Conservation (phyloP, 2,888 invertebrate genomes). For the Ormyrus rosae region DNA sequence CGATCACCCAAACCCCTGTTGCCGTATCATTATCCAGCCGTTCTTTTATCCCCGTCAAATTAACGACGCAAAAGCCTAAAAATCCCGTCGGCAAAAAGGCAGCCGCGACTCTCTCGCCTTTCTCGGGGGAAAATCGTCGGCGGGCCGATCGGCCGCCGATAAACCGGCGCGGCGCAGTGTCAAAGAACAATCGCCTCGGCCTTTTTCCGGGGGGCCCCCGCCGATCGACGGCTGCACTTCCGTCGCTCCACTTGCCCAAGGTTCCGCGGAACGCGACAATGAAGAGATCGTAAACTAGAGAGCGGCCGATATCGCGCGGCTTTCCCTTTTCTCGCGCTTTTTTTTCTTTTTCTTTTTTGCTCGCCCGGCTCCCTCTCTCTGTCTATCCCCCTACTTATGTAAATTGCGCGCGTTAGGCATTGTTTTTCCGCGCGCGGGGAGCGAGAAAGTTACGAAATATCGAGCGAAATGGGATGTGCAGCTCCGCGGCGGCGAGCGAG, state of each 20-base stretch:
- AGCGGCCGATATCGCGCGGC: conserved; percentile 51
- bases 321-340: too few relatives aligned
- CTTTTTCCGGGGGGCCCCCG: background rate
- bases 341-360: conserved; percentile 2
- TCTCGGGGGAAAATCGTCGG: conserved; percentile 20
- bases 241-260: conserved; percentile 39
- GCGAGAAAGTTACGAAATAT: conserved; percentile 50
- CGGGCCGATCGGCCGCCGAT: conserved; percentile 19
- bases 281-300: conserved; percentile 59
- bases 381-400: conserved; percentile 27
- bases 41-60: too few relatives aligned
- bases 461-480: conserved; percentile 57
- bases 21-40: too few relatives aligned
- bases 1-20: background rate
- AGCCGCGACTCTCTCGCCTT: background rate
- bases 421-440: background rate
- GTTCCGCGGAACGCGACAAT: conserved; percentile 38
- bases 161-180: background rate
- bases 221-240: conserved; percentile 1
- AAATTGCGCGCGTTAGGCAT: conserved; percentile 20
- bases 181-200: conserved; percentile 35
- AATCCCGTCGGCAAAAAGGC: too few relatives aligned
- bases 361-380: conserved; percentile 26
- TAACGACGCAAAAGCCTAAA: too few relatives aligned
- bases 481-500: too few relatives aligned